Evolutionary conservation across 1,140 invertebrate species (phyloP).

Genomic region (Zaprionus nigranus): DNA sequence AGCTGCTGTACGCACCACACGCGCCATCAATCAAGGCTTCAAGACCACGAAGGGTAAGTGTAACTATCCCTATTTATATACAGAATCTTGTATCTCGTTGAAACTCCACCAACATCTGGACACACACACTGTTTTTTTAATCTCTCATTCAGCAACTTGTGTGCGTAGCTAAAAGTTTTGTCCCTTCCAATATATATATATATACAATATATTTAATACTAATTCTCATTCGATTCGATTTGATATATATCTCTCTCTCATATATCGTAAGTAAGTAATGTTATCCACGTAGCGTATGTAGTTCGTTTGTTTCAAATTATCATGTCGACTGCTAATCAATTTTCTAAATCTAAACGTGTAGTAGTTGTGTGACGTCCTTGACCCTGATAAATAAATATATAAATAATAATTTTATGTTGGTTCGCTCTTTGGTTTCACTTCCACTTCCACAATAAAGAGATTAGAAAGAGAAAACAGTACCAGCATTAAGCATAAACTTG

Average conservation of each 20-base stretch:
- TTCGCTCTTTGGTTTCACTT: slow-evolving; percentile 26
- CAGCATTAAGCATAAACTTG: slow-evolving; percentile 13
- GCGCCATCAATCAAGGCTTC: slow-evolving; percentile 92
- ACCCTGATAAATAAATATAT: slow-evolving; percentile 24
- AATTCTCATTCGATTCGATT: slow-evolving; percentile 48
- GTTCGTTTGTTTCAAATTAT: slow-evolving; percentile 69
- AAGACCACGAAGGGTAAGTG: slow-evolving; percentile 92
- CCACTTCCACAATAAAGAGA: slow-evolving; percentile 24
- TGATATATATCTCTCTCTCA: slow-evolving; percentile 29
- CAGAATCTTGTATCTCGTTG: not conserved
- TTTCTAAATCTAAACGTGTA: slow-evolving; percentile 74
- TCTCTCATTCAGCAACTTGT: slow-evolving; percentile 68
- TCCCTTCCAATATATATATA: slow-evolving; percentile 21
- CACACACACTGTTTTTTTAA: slow-evolving; percentile 53
- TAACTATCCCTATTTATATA: not conserved
- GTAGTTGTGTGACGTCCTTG: slow-evolving; percentile 77
- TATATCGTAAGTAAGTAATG: slow-evolving; percentile 57
- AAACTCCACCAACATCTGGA: slow-evolving; percentile 52
- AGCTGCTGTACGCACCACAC: slow-evolving; percentile 89
- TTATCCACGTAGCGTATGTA: slow-evolving; percentile 69
- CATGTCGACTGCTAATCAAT: slow-evolving; percentile 67
- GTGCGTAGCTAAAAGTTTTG: slow-evolving; percentile 76
- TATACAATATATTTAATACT: slow-evolving; percentile 58
- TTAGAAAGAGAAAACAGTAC: slow-evolving; percentile 24
- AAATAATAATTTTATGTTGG: not conserved